phyloP scores from a whole-genome alignment of 2,797 vertebrate genomes.

The Gorsachius magnificus region DNA sequence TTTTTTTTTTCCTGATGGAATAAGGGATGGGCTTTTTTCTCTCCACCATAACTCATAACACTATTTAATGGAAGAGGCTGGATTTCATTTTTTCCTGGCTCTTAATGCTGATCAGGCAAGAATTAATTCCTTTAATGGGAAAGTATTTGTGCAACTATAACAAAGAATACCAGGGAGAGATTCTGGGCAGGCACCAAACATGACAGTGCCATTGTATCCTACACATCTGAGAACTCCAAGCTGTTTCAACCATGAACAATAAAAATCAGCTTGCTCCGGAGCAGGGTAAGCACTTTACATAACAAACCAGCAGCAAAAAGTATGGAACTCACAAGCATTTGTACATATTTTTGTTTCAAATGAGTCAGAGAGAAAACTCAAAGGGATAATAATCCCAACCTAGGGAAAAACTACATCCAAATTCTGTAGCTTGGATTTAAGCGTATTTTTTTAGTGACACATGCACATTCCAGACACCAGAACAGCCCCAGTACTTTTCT shows the following conservation, averaged over 20 bases:
- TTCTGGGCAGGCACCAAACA: background rate
- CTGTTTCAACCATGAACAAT: background rate
- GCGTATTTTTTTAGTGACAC: background rate
- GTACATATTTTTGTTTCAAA: background rate
- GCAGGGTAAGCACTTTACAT: background rate
- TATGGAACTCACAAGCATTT: background rate
- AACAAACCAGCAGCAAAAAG: background rate
- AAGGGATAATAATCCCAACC: background rate
- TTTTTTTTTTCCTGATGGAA: background rate
- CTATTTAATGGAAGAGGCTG: background rate
- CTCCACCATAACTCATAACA: background rate
- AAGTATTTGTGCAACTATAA: background rate
- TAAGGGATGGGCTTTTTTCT: background rate
- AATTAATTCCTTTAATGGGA: constrained; percentile 22
- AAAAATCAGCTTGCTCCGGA: background rate
- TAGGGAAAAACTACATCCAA: background rate
- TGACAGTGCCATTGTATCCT: background rate
- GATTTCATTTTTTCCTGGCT: constrained; percentile 24
- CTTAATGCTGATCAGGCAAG: background rate
- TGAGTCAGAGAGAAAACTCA: background rate
- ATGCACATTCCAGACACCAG: background rate
- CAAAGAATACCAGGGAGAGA: background rate
- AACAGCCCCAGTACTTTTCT: background rate
- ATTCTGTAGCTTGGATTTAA: background rate
- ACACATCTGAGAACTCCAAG: background rate